phyloP scores from a whole-genome alignment of 92 coral and sea anemone genomes.

The Phenganax stokvisi region DNA sequence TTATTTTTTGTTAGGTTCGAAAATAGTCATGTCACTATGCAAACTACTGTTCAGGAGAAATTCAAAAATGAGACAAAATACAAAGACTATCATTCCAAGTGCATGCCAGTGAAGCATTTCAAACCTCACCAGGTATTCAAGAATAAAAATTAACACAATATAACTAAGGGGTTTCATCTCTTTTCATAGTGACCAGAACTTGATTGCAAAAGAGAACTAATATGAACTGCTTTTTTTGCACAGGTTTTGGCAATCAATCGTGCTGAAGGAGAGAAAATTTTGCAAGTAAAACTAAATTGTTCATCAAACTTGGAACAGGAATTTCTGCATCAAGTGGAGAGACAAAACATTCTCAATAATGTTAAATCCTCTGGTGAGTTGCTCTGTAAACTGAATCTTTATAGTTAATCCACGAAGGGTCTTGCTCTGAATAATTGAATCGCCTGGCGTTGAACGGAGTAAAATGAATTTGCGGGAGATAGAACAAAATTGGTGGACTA shows the following conservation, averaged over 20 bases:
- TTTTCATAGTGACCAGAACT: neutral
- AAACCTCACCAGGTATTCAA: slow-evolving; percentile 61
- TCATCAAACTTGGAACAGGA: slow-evolving; percentile 40
- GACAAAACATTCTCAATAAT: slow-evolving; percentile 39
- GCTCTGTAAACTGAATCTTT: neutral
- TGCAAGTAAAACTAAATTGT: slow-evolving; percentile 58
- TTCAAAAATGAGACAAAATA: slow-evolving; percentile 56
- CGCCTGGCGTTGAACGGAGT: neutral
- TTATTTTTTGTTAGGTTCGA: slow-evolving; percentile 42
- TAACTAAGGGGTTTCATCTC: neutral
- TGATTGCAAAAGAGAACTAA: neutral
- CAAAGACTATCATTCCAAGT: slow-evolving; percentile 60
- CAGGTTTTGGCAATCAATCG: slow-evolving; percentile 86
- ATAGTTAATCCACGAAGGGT: neutral
- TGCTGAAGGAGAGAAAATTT: slow-evolving; percentile 70
- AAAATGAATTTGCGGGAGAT: too few relatives aligned
- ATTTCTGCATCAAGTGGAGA: slow-evolving; percentile 41
- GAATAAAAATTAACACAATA: too few relatives aligned
- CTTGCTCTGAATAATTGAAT: neutral
- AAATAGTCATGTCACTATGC: slow-evolving; percentile 34
- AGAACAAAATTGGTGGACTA: too few relatives aligned
- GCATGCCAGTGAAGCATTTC: slow-evolving; percentile 36
- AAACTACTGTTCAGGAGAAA: slow-evolving; percentile 44
- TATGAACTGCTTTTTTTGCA: neutral
- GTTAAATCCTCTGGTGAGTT: slow-evolving; percentile 47